These are phyloP conservation scores for Barypeithes pellucidus DNA, from an alignment of 2,888 invertebrate genomes.

Conservation along the genomic window DNA sequence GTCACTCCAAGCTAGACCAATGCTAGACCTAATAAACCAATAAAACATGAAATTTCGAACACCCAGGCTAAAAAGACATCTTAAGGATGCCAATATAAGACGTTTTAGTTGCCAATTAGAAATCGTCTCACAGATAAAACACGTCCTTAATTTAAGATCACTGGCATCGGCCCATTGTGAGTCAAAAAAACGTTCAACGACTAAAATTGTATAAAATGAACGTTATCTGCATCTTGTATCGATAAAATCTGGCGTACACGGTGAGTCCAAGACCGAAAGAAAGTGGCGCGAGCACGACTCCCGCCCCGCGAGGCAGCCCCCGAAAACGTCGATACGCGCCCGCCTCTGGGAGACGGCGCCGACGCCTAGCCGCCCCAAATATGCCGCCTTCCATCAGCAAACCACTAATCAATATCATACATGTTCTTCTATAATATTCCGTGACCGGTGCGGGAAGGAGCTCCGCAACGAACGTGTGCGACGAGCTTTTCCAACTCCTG, in stretches of 20 bases:
- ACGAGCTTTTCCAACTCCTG: slow-evolving; percentile 26
- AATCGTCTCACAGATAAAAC: no score
- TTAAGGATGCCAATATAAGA: no score
- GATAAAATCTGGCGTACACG: slow-evolving; percentile 4
- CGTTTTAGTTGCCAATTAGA: no score
- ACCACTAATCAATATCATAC: slow-evolving; percentile 28
- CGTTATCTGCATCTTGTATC: no score
- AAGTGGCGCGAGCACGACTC: not conserved
- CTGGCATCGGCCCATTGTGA: no score
- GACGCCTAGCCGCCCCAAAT: slow-evolving; percentile 31
- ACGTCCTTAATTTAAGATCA: no score
- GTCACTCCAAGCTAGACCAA: no score
- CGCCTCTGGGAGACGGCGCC: slow-evolving; percentile 25
- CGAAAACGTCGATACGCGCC: slow-evolving; percentile 38
- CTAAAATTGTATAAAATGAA: no score
- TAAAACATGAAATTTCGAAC: no score
- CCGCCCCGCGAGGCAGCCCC: not conserved
- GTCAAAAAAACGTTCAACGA: no score
- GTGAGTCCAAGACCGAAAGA: not conserved
- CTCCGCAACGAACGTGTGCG: slow-evolving; percentile 28
- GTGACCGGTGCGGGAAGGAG: slow-evolving; percentile 25
- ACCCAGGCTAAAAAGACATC: no score
- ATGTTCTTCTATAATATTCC: slow-evolving; percentile 22
- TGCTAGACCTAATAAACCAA: no score
- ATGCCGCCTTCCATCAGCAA: slow-evolving; percentile 29